Conservation (phyloP, 2,113 vertebrate species). For the Vulpes ferrilata region DNA sequence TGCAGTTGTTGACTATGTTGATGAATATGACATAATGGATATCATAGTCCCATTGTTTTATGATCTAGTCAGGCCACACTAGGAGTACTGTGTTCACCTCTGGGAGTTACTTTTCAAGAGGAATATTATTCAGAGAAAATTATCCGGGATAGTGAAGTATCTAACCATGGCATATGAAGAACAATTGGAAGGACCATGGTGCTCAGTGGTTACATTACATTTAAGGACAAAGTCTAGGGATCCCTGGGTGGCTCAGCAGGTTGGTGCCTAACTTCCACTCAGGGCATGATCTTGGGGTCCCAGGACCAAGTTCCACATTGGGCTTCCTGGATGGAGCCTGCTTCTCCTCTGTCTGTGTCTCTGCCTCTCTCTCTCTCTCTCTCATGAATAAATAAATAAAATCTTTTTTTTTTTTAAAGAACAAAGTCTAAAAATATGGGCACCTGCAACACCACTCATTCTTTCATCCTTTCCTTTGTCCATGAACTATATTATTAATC, state of each 20-base stretch:
- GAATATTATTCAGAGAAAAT: slow-evolving; percentile 32
- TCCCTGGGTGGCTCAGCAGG: too few relatives aligned
- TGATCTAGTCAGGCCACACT: neutral
- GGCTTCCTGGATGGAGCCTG: too few relatives aligned
- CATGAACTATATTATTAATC: neutral
- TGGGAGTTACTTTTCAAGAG: slow-evolving; percentile 48
- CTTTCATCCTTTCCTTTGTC: neutral
- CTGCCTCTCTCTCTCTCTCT: too few relatives aligned
- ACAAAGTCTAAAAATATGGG: neutral
- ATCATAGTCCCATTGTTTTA: neutral
- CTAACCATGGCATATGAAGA: neutral
- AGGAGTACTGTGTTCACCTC: neutral
- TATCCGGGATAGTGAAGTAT: neutral
- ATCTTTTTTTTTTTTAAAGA: neutral
- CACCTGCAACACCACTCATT: neutral
- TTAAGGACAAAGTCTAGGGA: neutral
- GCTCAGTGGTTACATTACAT: neutral
- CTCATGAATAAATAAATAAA: too few relatives aligned
- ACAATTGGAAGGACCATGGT: neutral
- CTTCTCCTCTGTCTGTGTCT: too few relatives aligned
- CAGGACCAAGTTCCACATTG: too few relatives aligned
- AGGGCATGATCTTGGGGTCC: too few relatives aligned
- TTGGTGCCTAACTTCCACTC: too few relatives aligned
- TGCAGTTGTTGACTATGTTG: neutral
- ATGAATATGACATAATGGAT: neutral